These are phyloP conservation scores for Aulostomus chinensis DNA, from an alignment of 2,797 vertebrate species.

Conservation along the genomic window DNA sequence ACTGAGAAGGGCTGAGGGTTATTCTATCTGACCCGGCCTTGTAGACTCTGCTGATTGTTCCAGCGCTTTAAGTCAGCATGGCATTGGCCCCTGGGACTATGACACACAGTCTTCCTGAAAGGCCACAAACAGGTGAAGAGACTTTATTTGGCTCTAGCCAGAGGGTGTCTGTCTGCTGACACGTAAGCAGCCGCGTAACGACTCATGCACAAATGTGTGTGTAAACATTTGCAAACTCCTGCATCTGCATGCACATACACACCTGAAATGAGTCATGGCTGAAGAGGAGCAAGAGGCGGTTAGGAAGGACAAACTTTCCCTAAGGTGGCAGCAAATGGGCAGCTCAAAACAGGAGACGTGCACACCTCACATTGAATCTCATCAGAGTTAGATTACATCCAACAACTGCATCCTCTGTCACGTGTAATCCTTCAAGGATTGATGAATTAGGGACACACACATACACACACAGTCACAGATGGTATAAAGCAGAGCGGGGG, in stretches of 20 bases:
- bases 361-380: constrained; percentile 39
- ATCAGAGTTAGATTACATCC: constrained; percentile 28
- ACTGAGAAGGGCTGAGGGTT: constrained; percentile 33
- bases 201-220: constrained; percentile 12
- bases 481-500: no score
- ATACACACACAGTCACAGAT: no score
- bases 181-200: constrained; percentile 30
- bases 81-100: constrained; percentile 66
- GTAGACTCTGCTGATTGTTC: constrained; percentile 65
- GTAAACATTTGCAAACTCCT: constrained; percentile 3
- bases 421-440: no score
- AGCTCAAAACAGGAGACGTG: constrained; percentile 48
- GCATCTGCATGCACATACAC: constrained; percentile 10
- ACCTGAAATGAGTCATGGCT: constrained; percentile 65
- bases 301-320: constrained; percentile 63
- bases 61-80: constrained; percentile 64
- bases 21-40: constrained; percentile 50
- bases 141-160: constrained; percentile 73
- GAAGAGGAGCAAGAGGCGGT: constrained; percentile 43
- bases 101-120: constrained; percentile 72
- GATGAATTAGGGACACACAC: no score
- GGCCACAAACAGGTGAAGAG: constrained; percentile 76
- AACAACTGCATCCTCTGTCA: constrained; percentile 2
- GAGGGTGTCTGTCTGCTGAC: constrained; percentile 65
- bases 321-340: constrained; percentile 58